A percentile compares a stretch with the other conserved stretches of the same genome.
Evolutionary conservation across 2,888 invertebrate genomes (phyloP).

Genomic region (Tinea semifulvella): DNA sequence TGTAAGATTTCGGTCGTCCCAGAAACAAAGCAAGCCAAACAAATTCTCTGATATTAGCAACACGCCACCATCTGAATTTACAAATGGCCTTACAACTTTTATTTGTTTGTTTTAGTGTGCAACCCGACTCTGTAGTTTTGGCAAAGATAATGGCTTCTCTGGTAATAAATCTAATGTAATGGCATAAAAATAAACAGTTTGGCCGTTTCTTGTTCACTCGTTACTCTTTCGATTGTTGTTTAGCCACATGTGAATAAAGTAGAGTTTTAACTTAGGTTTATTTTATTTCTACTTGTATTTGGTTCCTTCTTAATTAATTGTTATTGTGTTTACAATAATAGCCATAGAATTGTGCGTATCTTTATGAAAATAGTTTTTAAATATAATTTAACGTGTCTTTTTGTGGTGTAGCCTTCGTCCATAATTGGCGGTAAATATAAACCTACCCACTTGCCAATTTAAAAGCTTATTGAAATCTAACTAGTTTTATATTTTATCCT

Average conservation of each 20-base stretch:
- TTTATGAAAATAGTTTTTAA: no score
- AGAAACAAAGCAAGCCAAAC: no score
- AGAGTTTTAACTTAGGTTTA: background rate
- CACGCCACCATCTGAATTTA: slow-evolving; percentile 27
- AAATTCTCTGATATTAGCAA: slow-evolving; percentile 16
- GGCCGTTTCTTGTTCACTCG: slow-evolving; percentile 15
- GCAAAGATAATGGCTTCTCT: slow-evolving; percentile 38
- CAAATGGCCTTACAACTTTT: slow-evolving; percentile 30
- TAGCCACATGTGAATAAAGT: background rate
- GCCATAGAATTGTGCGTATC: no score
- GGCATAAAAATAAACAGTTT: slow-evolving; percentile 43
- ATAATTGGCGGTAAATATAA: no score
- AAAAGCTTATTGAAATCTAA: no score
- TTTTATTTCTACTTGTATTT: background rate
- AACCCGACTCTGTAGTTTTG: slow-evolving; percentile 31
- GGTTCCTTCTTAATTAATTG: no score
- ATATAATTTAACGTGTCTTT: no score
- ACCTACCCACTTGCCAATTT: no score
- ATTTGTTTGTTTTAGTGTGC: slow-evolving; percentile 27
- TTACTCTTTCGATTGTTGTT: slow-evolving; percentile 5
- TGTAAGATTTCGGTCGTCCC: no score
- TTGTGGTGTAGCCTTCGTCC: no score
- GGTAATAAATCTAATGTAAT: slow-evolving; percentile 42
- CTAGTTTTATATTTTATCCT: no score
- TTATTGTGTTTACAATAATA: no score